Evolutionary conservation across 2,797 vertebrate genomes (phyloP), one percentile per base, ranked within the genome.

Genomic region (Myiotriccus ornatus): DNA sequence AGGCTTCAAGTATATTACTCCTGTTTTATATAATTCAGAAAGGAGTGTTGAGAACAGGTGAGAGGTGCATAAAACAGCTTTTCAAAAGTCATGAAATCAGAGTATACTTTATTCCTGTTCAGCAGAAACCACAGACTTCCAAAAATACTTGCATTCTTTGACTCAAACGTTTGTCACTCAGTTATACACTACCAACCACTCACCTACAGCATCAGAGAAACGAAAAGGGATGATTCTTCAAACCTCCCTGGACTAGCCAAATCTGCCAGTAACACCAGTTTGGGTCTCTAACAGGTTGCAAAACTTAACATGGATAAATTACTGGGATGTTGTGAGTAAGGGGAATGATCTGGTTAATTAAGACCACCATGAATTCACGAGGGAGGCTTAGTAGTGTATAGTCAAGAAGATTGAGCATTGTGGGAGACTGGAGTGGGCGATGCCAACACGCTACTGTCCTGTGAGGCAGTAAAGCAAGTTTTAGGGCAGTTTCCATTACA

Each of bases 391-490:
- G 24, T 13, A 67, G 7, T 0, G 2, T 4, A 25, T 8, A n/a
- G 16, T 34, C 34, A 59, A 63, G 52, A 82, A 23, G 12, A 70
- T 17, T 56, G 1, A 57, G 27, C 32, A 7, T 5, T 77, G 19
- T 50, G 57, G 14, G 28, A 32, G 23, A 73, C 19, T 32, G 32
- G 24, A 71, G 8, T 3, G 10, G 25, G 28, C 0, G 0, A 63
- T 41, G 9, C 19, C 43, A 80, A 57, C 7, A 82, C 7, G n/a
- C 11, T 60, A 2, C 35, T 64, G 18, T 27, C 22, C 19, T 60
- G 12, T 20, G 32, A 87, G 23, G n/a, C 13, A 62, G 7, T 41
- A 90, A 77, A 92, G 21, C 9, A 84, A 53, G 57, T 59, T 74
- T 60, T 56, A 44, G 35, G 39, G 20, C 44, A 76, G 64, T 65